Conservation (phyloP, 2,888 invertebrate species). For the Papilio demoleus region DNA sequence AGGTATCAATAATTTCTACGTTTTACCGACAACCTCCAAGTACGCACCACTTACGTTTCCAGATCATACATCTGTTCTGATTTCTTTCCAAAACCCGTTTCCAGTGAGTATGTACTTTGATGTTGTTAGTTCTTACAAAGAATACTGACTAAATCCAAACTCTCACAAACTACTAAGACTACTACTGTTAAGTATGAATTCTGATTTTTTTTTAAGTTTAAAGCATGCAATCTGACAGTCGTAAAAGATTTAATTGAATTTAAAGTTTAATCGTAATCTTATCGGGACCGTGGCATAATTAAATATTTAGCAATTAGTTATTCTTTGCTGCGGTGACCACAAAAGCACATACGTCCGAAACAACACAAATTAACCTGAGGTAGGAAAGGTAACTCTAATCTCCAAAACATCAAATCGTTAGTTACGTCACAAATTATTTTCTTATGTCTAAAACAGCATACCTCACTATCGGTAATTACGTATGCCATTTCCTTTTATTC, state of each 20-base stretch:
- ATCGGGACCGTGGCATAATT: too few relatives aligned
- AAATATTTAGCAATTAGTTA: too few relatives aligned
- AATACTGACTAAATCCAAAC: neutral
- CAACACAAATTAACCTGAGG: too few relatives aligned
- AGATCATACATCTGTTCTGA: slow-evolving; percentile 23
- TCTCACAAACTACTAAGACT: too few relatives aligned
- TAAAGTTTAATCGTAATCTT: too few relatives aligned
- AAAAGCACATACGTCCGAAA: too few relatives aligned
- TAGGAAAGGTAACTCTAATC: neutral
- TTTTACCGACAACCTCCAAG: neutral
- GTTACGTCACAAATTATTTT: slow-evolving; percentile 13
- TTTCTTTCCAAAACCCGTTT: slow-evolving; percentile 30
- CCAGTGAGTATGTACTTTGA: slow-evolving; percentile 12
- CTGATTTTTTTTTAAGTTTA: too few relatives aligned
- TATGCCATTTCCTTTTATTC: neutral
- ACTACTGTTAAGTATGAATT: too few relatives aligned
- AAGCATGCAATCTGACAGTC: too few relatives aligned
- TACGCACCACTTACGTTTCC: slow-evolving; percentile 13
- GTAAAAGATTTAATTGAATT: too few relatives aligned
- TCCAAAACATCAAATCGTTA: neutral
- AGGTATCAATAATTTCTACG: neutral
- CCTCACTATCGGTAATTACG: slow-evolving; percentile 20
- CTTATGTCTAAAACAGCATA: neutral
- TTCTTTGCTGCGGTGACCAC: too few relatives aligned
- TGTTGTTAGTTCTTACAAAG: slow-evolving; percentile 1